Percentiles rank a stretch among this genome's conserved stretches.
Evolutionary conservation across 2,888 invertebrate genomes (phyloP).

Genomic region (Eudemis profundana): DNA sequence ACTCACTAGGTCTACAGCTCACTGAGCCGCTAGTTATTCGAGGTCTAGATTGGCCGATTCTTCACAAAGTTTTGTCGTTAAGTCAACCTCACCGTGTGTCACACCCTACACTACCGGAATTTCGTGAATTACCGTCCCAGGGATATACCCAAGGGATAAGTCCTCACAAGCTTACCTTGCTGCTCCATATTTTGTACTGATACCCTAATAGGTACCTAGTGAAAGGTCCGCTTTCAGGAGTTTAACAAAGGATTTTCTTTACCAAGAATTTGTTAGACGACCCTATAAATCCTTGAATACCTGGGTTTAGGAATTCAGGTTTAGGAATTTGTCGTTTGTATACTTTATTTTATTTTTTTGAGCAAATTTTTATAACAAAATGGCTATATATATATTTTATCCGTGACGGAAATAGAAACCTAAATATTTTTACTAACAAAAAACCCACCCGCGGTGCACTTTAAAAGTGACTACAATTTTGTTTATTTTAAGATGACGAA

Average conservation of each 20-base stretch:
- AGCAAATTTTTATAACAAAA: not conserved
- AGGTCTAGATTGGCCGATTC: too few species aligned
- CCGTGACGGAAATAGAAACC: too few species aligned
- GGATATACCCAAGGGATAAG: not conserved
- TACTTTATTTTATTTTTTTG: not conserved
- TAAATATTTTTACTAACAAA: too few species aligned
- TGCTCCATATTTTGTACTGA: not conserved
- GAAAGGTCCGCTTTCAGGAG: constrained; percentile 6
- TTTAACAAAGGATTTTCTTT: not conserved
- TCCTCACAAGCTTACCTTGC: not conserved
- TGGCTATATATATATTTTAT: too few species aligned
- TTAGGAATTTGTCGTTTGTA: not conserved
- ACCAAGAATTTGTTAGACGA: not conserved
- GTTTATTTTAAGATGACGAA: too few species aligned
- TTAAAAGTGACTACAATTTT: too few species aligned
- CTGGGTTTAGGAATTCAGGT: not conserved
- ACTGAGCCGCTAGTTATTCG: too few species aligned
- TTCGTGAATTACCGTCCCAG: too few species aligned
- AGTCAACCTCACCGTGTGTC: not conserved
- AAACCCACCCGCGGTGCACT: too few species aligned
- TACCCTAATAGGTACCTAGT: not conserved
- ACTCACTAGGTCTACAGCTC: too few species aligned
- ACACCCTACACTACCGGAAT: not conserved
- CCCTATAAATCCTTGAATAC: not conserved
- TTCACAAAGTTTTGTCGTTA: too few species aligned